Evolutionary conservation across 2,113 vertebrate genomes (phyloP), one percentile per base, ranked within the genome.

Genomic region (Microtus montanus): DNA sequence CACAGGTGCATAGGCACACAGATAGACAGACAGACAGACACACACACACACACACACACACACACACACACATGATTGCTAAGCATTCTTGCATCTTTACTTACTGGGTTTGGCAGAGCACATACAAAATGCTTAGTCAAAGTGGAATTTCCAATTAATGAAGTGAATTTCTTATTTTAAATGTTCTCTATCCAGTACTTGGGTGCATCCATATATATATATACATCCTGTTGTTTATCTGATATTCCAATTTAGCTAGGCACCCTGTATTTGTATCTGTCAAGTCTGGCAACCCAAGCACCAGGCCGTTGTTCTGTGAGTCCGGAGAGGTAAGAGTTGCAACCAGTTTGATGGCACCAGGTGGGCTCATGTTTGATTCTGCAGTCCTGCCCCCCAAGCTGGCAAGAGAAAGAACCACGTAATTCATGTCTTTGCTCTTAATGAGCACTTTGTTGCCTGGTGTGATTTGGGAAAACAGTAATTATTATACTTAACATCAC

Each of bases 401-500:
- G 88, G 68, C 7, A 80, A 71, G 85, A 84, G 41, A 78, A 93
- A 90, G 26, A 41, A 41, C 73, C 30, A 3, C 10, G 33, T 66
- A 86, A 87, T 94, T 84, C 64, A 85, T 22, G 71, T 30, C n/a
- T 88, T 78, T 85, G 75, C 30, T 73, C 95, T 86, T 84, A 44
- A 58, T 83, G 85, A 93, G 77, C 61, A 91, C 80, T 94, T 93
- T 90, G 24, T 66, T 89, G 84, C 58, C 73, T 84, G 84, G 80
- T 89, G 87, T 71, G 87, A 95, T 90, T 85, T 87, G 79, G 71
- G 63, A 93, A 96, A 97, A 94, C 41, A 90, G 49, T 96, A 93
- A 96, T 96, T 96, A 93, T 71, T 87, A 61, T 73, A 88, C 41
- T 92, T 94, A 92, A 58, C 52, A n/a, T 95, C 66, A 74, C 54